phyloP scores from a whole-genome alignment of 2,113 vertebrate genomes.

The Trogon surrucura region DNA sequence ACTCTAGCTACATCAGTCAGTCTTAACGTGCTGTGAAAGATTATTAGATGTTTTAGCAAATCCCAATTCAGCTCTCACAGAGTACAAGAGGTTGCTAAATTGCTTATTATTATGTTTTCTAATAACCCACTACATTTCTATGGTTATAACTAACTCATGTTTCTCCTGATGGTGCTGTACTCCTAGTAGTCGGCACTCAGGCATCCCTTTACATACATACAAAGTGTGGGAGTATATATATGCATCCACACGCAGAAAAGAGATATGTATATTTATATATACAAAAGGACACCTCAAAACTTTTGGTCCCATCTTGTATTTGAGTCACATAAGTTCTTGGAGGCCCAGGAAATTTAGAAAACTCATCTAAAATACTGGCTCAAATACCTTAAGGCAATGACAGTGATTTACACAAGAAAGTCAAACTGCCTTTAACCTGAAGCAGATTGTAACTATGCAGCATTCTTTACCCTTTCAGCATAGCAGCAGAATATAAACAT shows the following conservation, averaged over 20 bases:
- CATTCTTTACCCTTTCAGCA: not conserved
- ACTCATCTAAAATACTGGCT: not conserved
- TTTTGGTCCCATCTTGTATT: not conserved
- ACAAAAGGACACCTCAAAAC: not conserved
- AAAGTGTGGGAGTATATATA: not conserved
- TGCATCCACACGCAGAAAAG: no score
- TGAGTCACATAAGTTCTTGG: not conserved
- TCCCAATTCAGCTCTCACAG: not conserved
- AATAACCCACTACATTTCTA: not conserved
- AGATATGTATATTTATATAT: not conserved
- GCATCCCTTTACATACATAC: not conserved
- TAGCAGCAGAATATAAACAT: not conserved
- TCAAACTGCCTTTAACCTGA: not conserved
- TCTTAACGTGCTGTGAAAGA: not conserved
- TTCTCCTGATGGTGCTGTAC: not conserved
- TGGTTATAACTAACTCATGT: not conserved
- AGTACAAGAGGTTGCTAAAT: not conserved
- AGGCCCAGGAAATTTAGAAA: not conserved
- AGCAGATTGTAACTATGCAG: no score
- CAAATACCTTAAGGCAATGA: not conserved
- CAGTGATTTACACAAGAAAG: not conserved
- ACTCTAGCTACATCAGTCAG: not conserved
- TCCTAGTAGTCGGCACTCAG: not conserved
- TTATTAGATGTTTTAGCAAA: not conserved
- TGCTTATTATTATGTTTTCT: not conserved